Evolutionary conservation across 92 coral and sea anemone genomes (phyloP).

Genomic region (Palythoa grandis): DNA sequence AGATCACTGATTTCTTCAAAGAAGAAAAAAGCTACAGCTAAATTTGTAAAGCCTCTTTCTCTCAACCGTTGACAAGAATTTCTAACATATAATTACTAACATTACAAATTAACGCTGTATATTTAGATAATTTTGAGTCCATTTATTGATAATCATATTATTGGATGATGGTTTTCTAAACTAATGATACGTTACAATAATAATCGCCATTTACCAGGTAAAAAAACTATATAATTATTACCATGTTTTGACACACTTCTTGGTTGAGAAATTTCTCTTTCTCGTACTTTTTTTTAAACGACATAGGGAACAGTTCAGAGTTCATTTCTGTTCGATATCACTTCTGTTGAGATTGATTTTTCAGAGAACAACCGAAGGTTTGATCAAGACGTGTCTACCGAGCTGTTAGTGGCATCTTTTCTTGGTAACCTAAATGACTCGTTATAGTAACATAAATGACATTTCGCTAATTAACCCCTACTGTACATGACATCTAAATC

Average conservation of each 20-base stretch:
- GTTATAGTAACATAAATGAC: constrained; percentile 31
- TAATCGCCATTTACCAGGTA: constrained; percentile 17
- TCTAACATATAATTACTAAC: not conserved
- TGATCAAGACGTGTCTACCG: constrained; percentile 15
- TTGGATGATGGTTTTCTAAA: constrained; percentile 22
- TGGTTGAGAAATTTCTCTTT: constrained; percentile 8
- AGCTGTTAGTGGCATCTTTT: constrained; percentile 21
- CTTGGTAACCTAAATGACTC: constrained; percentile 42
- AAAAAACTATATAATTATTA: constrained; percentile 10
- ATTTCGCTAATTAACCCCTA: constrained; percentile 28
- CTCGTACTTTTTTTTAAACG: constrained; percentile 10
- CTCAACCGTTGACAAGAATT: not conserved
- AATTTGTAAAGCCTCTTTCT: not conserved
- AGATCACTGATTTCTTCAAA: constrained; percentile 15
- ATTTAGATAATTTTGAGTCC: constrained; percentile 4
- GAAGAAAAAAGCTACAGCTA: not conserved
- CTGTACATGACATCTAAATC: constrained; percentile 33
- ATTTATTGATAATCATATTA: constrained; percentile 21
- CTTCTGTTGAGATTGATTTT: constrained; percentile 5
- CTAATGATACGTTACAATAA: constrained; percentile 15
- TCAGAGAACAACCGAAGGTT: constrained; percentile 16
- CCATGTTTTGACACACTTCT: constrained; percentile 21
- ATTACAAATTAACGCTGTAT: constrained; percentile 22
- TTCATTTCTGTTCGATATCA: constrained; percentile 19
- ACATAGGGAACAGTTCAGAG: constrained; percentile 23